Evolutionary conservation across 1,140 invertebrate species (phyloP), one percentile per base, ranked within the genome.

Genomic region (Ganaspis sp.): DNA sequence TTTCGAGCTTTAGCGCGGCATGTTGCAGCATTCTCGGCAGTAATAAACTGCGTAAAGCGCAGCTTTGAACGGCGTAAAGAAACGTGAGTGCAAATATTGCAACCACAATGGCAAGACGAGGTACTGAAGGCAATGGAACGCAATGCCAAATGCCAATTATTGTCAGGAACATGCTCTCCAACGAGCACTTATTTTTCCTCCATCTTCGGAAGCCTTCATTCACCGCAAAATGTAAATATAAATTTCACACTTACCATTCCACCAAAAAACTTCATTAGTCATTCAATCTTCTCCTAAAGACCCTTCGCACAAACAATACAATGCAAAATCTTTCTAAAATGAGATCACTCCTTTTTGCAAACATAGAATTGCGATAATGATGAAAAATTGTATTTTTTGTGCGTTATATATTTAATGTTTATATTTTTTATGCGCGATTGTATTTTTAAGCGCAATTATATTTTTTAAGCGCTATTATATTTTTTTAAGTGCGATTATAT

Each of bases 51-150:
- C 58, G 38, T 72, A 77, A 75, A 74, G 76, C 77, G 76, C 73
- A 77, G 69, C 42, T 49, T 73, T 54, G 72, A 70, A 45, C 26
- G 26, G 74, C 69, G 76, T 74, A 76, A 76, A 79, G 73, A 82
- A 72, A 75, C 73, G 58, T 49, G 73, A 75, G 78, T 45, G 53
- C 54, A 70, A 74, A 70, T 4, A 81, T 74, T 42, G 53, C 70
- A 77, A 84, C 78, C 76, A 71, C 75, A 77, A 79, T 78, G 71
- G 74, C 76, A 76, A 23, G 69, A 76, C 75, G 70, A 73, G 42
- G 70, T 64, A 29, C 70, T 77, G 70, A 76, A 79, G 74, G 58
- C 49, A 75, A 76, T 40, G 38, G 70, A 74, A 73, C 58, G 69
- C 64, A 34, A 74, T 72, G 73, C 54, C 74, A 78, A 77, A 53